Evolutionary conservation across 2,797 vertebrate genomes (phyloP).

Genomic region (Pseudocheirus occidentalis): DNA sequence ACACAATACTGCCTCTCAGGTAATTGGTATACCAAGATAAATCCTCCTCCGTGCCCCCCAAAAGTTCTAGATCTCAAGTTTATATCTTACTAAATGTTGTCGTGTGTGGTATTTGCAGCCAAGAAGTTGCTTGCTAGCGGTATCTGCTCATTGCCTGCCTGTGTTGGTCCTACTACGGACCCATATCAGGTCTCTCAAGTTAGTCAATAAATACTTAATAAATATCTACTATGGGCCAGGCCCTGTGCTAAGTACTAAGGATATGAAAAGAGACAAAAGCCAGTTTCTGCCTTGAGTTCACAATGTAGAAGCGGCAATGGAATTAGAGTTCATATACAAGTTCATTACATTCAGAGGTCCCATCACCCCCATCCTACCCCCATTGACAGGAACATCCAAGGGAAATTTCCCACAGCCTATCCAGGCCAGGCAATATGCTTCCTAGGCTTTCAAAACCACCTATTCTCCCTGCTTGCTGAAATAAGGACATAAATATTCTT

Average conservation of each 20-base stretch:
- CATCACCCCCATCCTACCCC: background rate
- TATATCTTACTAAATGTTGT: background rate
- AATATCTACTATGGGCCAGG: background rate
- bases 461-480: background rate
- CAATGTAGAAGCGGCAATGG: background rate
- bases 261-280: background rate
- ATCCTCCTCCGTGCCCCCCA: fast-evolving
- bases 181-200: background rate
- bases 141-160: background rate
- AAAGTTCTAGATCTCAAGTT: background rate
- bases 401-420: background rate
- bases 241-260: background rate
- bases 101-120: background rate
- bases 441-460: background rate
- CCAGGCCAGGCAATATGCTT: background rate
- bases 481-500: background rate
- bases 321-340: background rate
- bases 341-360: background rate
- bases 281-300: background rate
- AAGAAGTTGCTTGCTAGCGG: background rate
- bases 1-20: background rate
- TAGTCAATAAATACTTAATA: background rate
- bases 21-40: background rate
- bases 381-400: background rate
- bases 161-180: background rate